Base-by-base conservation (phyloP, 2,113 vertebrate species). In the Indri indri region DNA sequence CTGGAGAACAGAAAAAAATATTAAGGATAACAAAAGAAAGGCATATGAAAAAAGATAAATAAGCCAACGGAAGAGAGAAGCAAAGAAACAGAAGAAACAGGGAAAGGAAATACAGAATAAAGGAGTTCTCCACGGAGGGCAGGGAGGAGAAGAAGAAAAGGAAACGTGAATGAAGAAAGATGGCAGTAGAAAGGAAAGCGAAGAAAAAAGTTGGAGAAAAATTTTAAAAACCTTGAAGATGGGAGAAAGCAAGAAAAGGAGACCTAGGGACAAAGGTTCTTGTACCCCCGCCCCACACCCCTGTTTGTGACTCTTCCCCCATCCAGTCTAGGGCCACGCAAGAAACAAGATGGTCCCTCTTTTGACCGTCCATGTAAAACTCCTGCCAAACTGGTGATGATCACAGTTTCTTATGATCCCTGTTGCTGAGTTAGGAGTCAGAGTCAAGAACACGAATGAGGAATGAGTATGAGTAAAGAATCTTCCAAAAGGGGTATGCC, bases 271-370 rank as follows among this genome's bases (percentile, higher is more conserved):
- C 0, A 1, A 27, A 0, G 16, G 54, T 12, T 42, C 59, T 8
- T 10, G 1, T 52, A 12, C 10, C 37, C 71, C 20, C 3, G 13
- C 40, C 16, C 2, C 0, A 0, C 2, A 8, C 65, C 13, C 9
- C 2, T 1, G 6, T 34, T 12, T 1, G n/a, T 23, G 45, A 52
- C 40, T 8, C 22, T 11, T 1, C 3, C 8, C 5, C 8, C 57
- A 4, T 6, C 6, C 1, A 25, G 47, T 8, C 50, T 4, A 37
- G 59, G 52, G 25, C 37, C 10, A 0, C 2, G 1, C 0, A 1
- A 80, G 77, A 81, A 52, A 47, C 45, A 45, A 3, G 14, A 11
- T 0, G 3, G 30, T 6, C 14, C 3, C 18, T 30, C 63, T 54
- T 52, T 17, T 14, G 3, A 16, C 1, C 7, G 25, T 4, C 27